A percentile compares a stretch with the other conserved stretches of the same genome.
phyloP scores from a whole-genome alignment of 2,888 invertebrate species.

The Patella pellucida region DNA sequence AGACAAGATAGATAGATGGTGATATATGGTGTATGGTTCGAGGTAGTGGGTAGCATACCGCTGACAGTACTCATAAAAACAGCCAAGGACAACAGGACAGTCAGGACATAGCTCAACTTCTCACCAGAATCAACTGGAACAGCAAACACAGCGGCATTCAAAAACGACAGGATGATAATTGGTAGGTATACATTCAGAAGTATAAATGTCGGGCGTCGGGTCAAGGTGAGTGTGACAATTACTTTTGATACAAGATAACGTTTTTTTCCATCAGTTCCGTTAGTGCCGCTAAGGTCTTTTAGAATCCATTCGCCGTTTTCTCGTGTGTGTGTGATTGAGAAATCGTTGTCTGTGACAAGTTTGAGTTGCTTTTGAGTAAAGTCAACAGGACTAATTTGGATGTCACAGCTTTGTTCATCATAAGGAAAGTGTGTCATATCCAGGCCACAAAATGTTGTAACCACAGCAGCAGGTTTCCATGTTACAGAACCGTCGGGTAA shows the following conservation, averaged over 20 bases:
- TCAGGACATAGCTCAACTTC: not conserved
- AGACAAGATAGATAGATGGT: not conserved
- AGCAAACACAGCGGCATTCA: not conserved
- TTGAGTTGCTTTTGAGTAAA: not conserved
- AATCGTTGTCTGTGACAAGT: not conserved
- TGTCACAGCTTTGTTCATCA: not conserved
- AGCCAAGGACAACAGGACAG: not conserved
- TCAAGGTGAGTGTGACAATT: not conserved
- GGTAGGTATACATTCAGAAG: not conserved
- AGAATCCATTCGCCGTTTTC: not conserved
- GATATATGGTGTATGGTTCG: not conserved
- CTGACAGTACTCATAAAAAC: not conserved
- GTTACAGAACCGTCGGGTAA: not conserved
- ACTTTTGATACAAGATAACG: too few relatives aligned
- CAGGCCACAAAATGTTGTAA: not conserved
- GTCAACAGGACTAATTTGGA: not conserved
- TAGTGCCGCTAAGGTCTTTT: not conserved
- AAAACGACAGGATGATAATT: not conserved
- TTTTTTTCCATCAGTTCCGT: too few relatives aligned
- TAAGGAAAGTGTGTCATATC: not conserved
- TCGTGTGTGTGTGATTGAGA: not conserved
- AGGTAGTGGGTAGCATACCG: not conserved
- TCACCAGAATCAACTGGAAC: not conserved
- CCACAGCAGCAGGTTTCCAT: not conserved
- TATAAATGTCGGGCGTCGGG: not conserved